Evolutionary conservation across 2,888 invertebrate genomes (phyloP).

Genomic region (Plusia festucae): DNA sequence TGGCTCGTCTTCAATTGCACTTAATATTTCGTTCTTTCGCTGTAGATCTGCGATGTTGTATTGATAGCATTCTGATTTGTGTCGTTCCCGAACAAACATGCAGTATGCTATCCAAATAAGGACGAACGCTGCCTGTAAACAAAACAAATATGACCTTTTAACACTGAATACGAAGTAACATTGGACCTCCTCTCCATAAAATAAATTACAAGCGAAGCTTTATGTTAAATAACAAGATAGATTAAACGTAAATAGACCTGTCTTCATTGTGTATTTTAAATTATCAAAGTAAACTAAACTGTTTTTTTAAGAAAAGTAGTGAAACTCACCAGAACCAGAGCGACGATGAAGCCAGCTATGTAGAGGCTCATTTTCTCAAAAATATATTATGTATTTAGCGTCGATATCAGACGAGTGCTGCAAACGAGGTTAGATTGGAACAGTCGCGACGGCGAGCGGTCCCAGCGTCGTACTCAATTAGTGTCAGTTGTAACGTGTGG

Average conservation of each 20-base stretch:
- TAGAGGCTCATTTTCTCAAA: constrained; percentile 76
- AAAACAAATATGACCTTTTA: constrained; percentile 29
- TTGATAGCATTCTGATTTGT: constrained; percentile 77
- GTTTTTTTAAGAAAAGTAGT: neutral
- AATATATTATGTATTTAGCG: constrained; percentile 52
- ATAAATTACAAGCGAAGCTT: neutral
- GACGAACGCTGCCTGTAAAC: constrained; percentile 75
- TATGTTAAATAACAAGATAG: neutral
- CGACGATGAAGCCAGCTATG: constrained; percentile 79
- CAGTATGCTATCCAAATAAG: constrained; percentile 82
- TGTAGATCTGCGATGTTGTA: constrained; percentile 77
- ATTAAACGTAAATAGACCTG: neutral
- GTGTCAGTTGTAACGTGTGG: constrained; percentile 73
- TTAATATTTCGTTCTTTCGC: constrained; percentile 68
- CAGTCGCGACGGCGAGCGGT: constrained; percentile 68
- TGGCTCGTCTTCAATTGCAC: constrained; percentile 63
- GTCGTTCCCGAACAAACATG: constrained; percentile 82
- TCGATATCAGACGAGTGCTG: constrained; percentile 72
- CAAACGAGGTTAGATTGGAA: constrained; percentile 76
- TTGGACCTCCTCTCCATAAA: constrained; percentile 18
- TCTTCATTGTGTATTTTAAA: neutral
- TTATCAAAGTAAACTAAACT: neutral
- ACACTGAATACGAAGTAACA: constrained; percentile 5
- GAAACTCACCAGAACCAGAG: constrained; percentile 80
- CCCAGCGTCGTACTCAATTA: constrained; percentile 80